Base-by-base conservation (phyloP, 2,888 invertebrate species). In the Smittia aterrima region DNA sequence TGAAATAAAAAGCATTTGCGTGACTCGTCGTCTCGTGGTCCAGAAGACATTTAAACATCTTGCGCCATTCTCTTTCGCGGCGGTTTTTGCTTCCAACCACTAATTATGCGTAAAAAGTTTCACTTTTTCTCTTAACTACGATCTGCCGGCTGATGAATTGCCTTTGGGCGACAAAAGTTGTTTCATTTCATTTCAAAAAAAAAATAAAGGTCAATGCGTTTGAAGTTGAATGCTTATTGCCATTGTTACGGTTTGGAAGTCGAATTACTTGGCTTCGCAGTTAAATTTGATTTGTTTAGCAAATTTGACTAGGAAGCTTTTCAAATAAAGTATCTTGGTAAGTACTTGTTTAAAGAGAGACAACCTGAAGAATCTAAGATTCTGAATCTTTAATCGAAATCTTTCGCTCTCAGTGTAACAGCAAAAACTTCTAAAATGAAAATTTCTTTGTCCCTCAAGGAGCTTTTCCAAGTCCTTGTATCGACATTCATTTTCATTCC, bases 21-120 rank as follows among this genome's bases (percentile, higher is more conserved):
- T 67, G 67, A 67, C 67, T 67, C 11, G 32, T 18, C 67, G 40
- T 67, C 67, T 40, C 32, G 38, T 66, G 11, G 47, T 16, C 47
- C 47, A 47, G 16, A 47, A 47, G 47, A 47, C 47, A 47, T 47
- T 47, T 47, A 47, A 47, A 6, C 47, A 47, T 47, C 47, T 47
- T 47, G 16, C 47, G 47, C 47, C 47, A 47, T 47, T 47, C 47
- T 47, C 47, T n/a, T 47, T 47, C 47, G 47, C 16, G 47, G 47
- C 11, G n/a, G 2, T 47, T 47, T 47, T 47, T 13, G 2, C 47
- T 47, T 11, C 11, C 47, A 16, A 47, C 47, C 47, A 13, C 47
- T 47, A 47, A 47, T 47, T 47, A 47, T n/a, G 47, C 47, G 16
- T 47, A 47, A 47, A n/a, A 47, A 47, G 47, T 47, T 47, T 47